Base-by-base conservation (phyloP, 1,140 invertebrate genomes). In the Papilio xuthus region DNA sequence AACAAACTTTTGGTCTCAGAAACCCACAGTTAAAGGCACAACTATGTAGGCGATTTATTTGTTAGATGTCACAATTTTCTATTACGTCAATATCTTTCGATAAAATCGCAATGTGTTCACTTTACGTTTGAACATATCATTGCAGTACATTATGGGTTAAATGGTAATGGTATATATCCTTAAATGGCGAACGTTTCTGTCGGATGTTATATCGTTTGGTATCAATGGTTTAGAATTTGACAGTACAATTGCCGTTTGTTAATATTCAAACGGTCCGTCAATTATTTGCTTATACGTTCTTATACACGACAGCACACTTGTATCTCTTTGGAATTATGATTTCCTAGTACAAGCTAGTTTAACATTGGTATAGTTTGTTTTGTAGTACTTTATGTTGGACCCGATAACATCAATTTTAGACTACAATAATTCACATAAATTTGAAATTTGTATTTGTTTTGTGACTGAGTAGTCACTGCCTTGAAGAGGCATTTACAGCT, bases 151-250 rank as follows among this genome's bases (percentile, higher is more conserved):
- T 81, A 82, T 77, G 81, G 77, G 82, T 82, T 85, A 89, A 89
- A 90, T 87, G 86, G 85, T 90, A 92, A 90, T 90, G 79, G 82
- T 79, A 82, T 81, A 82, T 82, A 81, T 78, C 83, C 83, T 84
- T 86, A 84, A 81, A 78, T 20, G 83, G 83, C 23, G 50, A 79
- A 71, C 83, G 37, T 73, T 73, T 37, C 74, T 63, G 28, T 50
- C 47, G 72, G 72, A 47, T 73, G 71, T 41, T 23, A 42, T 41
- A 72, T 74, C 26, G 32, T 13, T 37, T 42, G 28, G 28, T 37
- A 76, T 76, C 74, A 76, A 76, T 63, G 18, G 20, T 73, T 73
- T 20, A 41, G 70, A 75, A 42, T 80, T 79, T 87, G 85, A 84
- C 85, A 88, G 85, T 80, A 88, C 84, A 86, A 86, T 86, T 86